A percentile compares a stretch with the other conserved stretches of the same genome.
Evolutionary conservation across 2,113 vertebrate genomes (phyloP).

Genomic region (Pseudois nayaur): DNA sequence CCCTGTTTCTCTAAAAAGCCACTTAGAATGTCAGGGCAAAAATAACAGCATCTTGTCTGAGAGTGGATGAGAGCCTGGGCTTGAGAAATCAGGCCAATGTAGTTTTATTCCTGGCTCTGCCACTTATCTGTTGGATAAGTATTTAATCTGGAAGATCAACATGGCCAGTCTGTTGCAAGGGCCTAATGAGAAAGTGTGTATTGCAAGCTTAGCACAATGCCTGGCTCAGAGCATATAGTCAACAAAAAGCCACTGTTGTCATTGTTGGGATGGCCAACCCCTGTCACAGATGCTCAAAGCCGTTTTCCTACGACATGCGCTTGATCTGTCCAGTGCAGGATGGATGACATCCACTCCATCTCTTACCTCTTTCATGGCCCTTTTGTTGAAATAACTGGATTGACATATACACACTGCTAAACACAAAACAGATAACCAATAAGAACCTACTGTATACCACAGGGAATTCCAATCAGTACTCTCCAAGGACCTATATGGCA

Average conservation of each 20-base stretch:
- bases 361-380: neutral
- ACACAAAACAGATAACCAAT: neutral
- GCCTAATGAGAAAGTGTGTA: neutral
- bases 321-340: neutral
- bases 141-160: neutral
- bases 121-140: neutral
- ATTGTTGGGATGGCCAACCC: neutral
- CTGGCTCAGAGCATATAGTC: neutral
- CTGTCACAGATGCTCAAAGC: neutral
- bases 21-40: neutral
- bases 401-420: neutral
- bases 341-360: neutral
- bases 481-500: neutral
- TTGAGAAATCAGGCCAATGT: neutral
- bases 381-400: neutral
- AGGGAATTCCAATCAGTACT: neutral
- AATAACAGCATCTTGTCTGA: neutral
- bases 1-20: conserved; percentile 3
- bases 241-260: neutral
- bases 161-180: neutral
- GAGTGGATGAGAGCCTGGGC: neutral
- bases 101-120: neutral
- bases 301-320: neutral
- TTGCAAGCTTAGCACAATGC: neutral
- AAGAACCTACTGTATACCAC: neutral